Percentiles rank a stretch among this genome's conserved stretches.
These are phyloP conservation scores for Orchestes rusci DNA, from an alignment of 2,888 invertebrate species.

Conservation along the genomic window DNA sequence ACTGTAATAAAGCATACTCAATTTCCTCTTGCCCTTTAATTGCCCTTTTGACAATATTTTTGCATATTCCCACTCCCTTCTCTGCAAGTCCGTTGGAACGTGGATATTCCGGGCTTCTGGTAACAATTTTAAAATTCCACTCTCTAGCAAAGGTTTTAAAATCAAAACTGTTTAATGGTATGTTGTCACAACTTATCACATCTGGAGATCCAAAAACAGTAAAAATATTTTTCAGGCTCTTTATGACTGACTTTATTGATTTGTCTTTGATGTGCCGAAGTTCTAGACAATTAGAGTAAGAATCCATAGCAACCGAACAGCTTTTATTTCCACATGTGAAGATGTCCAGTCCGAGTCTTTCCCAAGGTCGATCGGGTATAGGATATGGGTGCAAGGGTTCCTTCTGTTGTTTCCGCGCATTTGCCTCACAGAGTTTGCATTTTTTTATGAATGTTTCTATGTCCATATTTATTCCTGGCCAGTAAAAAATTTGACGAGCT, in stretches of 20 bases:
- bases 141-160: neutral
- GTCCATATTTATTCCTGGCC: conserved; percentile 19
- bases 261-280: conserved; percentile 13
- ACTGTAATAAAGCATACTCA: conserved; percentile 7
- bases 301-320: conserved; percentile 18
- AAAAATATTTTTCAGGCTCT: conserved; percentile 12
- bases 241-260: conserved; percentile 2
- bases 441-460: conserved; percentile 5
- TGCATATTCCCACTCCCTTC: conserved; percentile 1
- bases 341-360: conserved; percentile 20
- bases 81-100: conserved; percentile 2
- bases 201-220: conserved; percentile 15
- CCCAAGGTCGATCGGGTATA: conserved; percentile 15
- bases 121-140: conserved; percentile 1
- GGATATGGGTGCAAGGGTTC: conserved; percentile 10
- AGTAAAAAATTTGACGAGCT: conserved; percentile 27
- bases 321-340: conserved; percentile 13
- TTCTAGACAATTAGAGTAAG: conserved; percentile 19
- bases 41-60: neutral
- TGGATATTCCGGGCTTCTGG: conserved; percentile 3
- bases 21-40: neutral
- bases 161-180: neutral
- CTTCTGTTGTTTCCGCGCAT: conserved; percentile 12
- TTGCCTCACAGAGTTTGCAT: conserved; percentile 3
- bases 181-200: conserved; percentile 4